Percentiles rank a stretch among this genome's conserved stretches.
Conservation (phyloP, 2,888 invertebrate species). For the Dicyrtomina minuta region DNA sequence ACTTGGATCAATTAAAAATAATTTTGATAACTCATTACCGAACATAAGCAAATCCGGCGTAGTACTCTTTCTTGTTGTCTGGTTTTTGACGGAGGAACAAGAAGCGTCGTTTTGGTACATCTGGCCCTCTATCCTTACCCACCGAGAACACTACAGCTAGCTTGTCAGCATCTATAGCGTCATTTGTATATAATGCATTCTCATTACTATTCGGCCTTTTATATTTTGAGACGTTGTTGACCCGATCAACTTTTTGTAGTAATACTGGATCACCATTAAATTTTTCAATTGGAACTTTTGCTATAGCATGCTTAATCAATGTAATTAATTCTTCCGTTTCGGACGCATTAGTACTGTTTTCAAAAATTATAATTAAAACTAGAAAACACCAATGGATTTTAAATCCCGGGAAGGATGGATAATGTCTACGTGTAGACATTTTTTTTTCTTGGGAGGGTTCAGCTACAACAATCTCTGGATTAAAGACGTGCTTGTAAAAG, state of each 20-base stretch:
- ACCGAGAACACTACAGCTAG: neutral
- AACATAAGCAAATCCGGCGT: slow-evolving; percentile 4
- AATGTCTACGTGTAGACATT: no score
- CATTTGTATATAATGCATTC: neutral
- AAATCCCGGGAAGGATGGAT: no score
- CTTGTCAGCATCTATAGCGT: neutral
- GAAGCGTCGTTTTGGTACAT: neutral
- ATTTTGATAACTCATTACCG: no score
- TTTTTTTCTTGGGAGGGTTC: no score
- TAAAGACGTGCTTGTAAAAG: no score
- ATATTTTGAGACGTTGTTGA: neutral
- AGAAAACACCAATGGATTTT: no score
- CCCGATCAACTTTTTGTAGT: neutral
- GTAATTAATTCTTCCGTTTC: no score
- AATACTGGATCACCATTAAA: slow-evolving; percentile 3
- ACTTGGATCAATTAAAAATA: no score
- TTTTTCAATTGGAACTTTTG: neutral
- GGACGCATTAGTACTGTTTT: no score
- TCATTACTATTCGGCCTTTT: neutral
- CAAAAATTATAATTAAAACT: no score
- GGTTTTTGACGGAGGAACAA: neutral
- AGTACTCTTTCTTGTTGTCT: neutral
- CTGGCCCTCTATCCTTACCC: neutral
- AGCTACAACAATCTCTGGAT: no score
- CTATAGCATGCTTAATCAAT: neutral